phyloP scores from a whole-genome alignment of 1,140 invertebrate genomes.

The Ctenoplectra terminalis region DNA sequence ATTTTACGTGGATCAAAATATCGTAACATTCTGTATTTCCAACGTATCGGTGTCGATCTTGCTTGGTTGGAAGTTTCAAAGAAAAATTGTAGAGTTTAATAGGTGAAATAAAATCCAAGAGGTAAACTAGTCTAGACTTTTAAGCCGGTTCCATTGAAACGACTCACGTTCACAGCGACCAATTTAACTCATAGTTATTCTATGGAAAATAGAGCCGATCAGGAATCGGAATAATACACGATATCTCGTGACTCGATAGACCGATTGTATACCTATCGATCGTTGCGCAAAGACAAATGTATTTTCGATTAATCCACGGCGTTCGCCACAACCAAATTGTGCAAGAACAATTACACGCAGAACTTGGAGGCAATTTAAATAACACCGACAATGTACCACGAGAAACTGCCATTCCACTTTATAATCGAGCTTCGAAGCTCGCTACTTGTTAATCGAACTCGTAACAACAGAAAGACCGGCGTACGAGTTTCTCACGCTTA shows the following conservation, averaged over 20 bases:
- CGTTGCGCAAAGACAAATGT: slow-evolving; percentile 41
- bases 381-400: neutral
- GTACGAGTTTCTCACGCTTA: slow-evolving; percentile 54
- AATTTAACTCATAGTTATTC: no score
- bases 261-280: neutral
- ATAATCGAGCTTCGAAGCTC: neutral
- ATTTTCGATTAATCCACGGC: slow-evolving; percentile 10
- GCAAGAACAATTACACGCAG: neutral
- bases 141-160: no score
- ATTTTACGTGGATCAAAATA: no score
- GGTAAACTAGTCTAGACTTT: no score
- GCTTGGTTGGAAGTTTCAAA: no score
- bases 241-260: slow-evolving; percentile 8
- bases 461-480: neutral
- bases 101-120: no score
- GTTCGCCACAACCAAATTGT: neutral
- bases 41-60: no score
- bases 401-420: slow-evolving; percentile 14
- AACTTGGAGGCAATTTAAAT: slow-evolving; percentile 13
- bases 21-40: no score
- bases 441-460: neutral
- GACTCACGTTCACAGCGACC: no score
- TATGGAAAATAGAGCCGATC: slow-evolving; percentile 7
- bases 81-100: no score
- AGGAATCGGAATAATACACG: neutral